These are phyloP conservation scores for Altica lythri DNA, from an alignment of 2,888 invertebrate species.

Conservation along the genomic window DNA sequence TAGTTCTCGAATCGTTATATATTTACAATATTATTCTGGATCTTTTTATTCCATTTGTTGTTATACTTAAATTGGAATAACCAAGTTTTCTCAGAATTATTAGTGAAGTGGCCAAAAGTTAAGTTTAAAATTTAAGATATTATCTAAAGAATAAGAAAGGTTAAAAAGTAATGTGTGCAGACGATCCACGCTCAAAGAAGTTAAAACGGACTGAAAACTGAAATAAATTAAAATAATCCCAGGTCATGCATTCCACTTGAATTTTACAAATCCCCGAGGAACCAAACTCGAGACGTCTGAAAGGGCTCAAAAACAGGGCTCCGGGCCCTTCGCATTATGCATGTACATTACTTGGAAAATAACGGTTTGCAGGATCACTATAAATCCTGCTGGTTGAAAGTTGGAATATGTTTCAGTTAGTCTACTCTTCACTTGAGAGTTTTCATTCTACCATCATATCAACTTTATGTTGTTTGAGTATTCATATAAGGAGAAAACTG, in stretches of 20 bases:
- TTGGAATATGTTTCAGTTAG: slow-evolving; percentile 25
- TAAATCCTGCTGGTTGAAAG: slow-evolving; percentile 28
- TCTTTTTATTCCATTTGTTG: too few relatives aligned
- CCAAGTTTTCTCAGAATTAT: too few relatives aligned
- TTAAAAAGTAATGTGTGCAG: too few relatives aligned
- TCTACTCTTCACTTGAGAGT: background rate
- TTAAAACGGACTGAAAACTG: slow-evolving; percentile 20
- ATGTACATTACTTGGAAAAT: slow-evolving; percentile 30
- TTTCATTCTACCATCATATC: too few relatives aligned
- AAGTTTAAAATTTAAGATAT: too few relatives aligned
- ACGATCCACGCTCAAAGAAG: slow-evolving; percentile 7
- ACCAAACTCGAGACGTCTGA: slow-evolving; percentile 19
- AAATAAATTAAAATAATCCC: slow-evolving; percentile 27
- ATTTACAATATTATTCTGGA: too few relatives aligned
- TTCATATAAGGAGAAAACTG: too few relatives aligned
- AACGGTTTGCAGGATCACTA: slow-evolving; percentile 27
- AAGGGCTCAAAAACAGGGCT: slow-evolving; percentile 27
- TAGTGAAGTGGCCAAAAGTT: too few relatives aligned
- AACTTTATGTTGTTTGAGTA: too few relatives aligned
- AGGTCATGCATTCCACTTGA: slow-evolving; percentile 25
- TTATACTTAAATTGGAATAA: too few relatives aligned
- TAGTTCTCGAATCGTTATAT: too few relatives aligned
- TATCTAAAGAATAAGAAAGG: too few relatives aligned
- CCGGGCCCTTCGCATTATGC: slow-evolving; percentile 27
- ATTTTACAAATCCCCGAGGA: slow-evolving; percentile 23